Conservation (phyloP, 2,888 invertebrate genomes). For the Chorisops tibialis region DNA sequence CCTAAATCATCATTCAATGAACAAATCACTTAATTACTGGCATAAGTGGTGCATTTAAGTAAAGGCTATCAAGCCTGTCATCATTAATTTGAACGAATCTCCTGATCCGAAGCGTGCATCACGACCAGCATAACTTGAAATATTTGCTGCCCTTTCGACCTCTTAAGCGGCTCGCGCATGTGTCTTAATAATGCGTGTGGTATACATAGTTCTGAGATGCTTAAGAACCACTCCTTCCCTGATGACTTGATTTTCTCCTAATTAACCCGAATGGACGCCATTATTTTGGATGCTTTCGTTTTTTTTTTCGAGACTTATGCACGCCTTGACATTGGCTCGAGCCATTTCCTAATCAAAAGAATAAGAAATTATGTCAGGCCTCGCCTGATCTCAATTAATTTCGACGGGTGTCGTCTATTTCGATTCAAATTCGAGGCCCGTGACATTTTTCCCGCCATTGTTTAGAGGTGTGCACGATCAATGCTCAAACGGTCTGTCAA, state of each 20-base stretch:
- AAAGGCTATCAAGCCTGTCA: conserved; percentile 21
- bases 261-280: neutral
- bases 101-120: neutral
- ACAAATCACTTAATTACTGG: conserved; percentile 22
- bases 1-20: conserved; percentile 22
- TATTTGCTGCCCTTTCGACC: conserved; percentile 14
- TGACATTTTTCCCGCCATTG: too few relatives aligned
- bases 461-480: too few relatives aligned
- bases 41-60: conserved; percentile 1
- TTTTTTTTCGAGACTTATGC: too few relatives aligned
- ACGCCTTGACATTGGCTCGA: neutral
- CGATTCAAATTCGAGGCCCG: too few relatives aligned
- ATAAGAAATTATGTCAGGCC: too few relatives aligned
- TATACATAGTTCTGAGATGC: neutral
- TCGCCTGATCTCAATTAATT: too few relatives aligned
- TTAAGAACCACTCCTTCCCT: conserved; percentile 15
- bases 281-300: too few relatives aligned
- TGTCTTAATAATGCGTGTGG: conserved; percentile 18
- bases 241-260: conserved; percentile 17
- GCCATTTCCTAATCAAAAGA: too few relatives aligned
- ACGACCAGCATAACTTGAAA: conserved; percentile 11
- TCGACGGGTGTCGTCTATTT: too few relatives aligned
- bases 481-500: too few relatives aligned
- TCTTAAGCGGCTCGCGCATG: conserved; percentile 23
- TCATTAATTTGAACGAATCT: conserved; percentile 16